Base-by-base conservation (phyloP, 2,113 vertebrate species). In the Albula goreensis region DNA sequence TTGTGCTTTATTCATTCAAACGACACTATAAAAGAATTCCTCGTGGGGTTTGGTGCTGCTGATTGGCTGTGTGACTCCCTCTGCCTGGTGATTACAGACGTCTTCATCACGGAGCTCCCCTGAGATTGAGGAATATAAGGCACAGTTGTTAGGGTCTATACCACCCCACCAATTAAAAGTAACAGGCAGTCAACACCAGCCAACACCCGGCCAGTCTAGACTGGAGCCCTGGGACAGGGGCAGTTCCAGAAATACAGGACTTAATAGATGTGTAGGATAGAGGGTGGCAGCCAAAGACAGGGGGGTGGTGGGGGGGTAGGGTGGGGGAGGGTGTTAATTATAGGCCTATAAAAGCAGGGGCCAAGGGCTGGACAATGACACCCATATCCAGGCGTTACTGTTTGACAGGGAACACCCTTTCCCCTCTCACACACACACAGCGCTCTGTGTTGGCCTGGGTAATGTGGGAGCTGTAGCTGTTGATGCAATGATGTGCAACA, bases 181-280 rank as follows among this genome's bases (percentile, higher is more conserved):
- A 88, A 53, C 87, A 84, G 85, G 89, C 88, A 82, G 88, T 92
- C 86, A 92, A 92, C 92, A 87, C 89, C 50, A 80, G 86, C 48
- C 31, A 87, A 60, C 80, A 12, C 70, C 31, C 63, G 88, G 86
- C 90, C 85, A 85, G 11, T 88, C 84, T 89, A 85, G 87, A 89
- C 89, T 89, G 86, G 87, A 90, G 88, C 89, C 91, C 87, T 51
- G 92, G 90, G 89, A 92, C 90, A 89, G 88, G 53, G 66, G 91
- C 86, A 89, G 91, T 88, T 92, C 92, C 89, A 93, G 89, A 92
- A 94, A 93, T 93, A 93, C 78, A 88, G 81, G 70, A 89, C 91
- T 82, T 89, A 87, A 90, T 88, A 86, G 63, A 78, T 57, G 86
- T 88, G 86, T 85, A 83, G 80, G 86, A 87, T 83, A 83, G 51